Percentiles rank a stretch among this genome's conserved stretches.
Evolutionary conservation across 1,140 invertebrate genomes (phyloP).

Genomic region (Zaprionus lachaisei): DNA sequence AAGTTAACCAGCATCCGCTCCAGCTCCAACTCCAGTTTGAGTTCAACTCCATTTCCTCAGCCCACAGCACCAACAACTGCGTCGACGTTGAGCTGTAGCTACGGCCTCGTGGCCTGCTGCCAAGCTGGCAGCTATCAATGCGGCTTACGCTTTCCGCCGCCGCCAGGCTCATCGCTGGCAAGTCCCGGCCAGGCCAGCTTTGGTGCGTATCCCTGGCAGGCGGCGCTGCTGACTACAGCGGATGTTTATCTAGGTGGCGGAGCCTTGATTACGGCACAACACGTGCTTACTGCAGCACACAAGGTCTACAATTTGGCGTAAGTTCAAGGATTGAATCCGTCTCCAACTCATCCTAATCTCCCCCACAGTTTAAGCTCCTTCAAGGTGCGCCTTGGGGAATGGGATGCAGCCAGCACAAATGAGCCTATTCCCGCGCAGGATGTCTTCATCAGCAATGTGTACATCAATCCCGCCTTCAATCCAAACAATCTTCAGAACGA

Average conservation of each 20-base stretch:
- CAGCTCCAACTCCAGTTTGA: neutral
- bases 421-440: conserved; percentile 88
- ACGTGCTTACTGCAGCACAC: conserved; percentile 90
- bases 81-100: conserved; percentile 57
- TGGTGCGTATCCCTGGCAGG: conserved; percentile 83
- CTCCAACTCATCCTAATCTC: neutral
- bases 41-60: conserved; percentile 22
- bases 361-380: conserved; percentile 64
- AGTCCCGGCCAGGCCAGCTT: conserved; percentile 71
- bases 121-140: conserved; percentile 77
- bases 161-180: conserved; percentile 53
- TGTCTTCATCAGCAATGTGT: conserved; percentile 86
- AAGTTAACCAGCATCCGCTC: neutral
- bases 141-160: conserved; percentile 71
- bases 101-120: conserved; percentile 72
- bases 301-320: conserved; percentile 87
- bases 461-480: conserved; percentile 88
- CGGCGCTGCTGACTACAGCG: conserved; percentile 84
- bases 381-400: conserved; percentile 89
- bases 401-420: conserved; percentile 87
- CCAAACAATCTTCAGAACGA: conserved; percentile 89
- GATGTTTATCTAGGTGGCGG: conserved; percentile 89
- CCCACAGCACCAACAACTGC: conserved; percentile 31
- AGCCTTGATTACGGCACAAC: conserved; percentile 87
- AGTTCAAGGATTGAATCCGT: conserved; percentile 65